phyloP scores from a whole-genome alignment of 2,888 invertebrate genomes.

The Cephus sareptanus region DNA sequence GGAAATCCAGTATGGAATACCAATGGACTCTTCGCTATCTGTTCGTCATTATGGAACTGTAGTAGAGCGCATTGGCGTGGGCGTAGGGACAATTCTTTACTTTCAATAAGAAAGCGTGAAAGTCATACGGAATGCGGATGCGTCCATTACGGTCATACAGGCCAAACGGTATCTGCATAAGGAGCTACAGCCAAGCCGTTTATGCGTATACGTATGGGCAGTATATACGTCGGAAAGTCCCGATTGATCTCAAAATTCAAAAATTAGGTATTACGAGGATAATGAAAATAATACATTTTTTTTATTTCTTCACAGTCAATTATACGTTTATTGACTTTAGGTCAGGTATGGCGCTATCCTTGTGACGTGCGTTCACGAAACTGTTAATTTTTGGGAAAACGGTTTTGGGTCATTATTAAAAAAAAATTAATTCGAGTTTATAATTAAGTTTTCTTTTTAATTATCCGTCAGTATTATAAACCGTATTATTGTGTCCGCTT shows the following conservation, averaged over 20 bases:
- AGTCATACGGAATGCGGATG: conserved; percentile 44
- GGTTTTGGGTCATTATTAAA: too few relatives aligned
- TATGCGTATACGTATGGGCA: neutral
- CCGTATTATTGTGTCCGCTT: too few relatives aligned
- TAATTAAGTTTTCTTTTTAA: too few relatives aligned
- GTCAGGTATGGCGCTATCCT: too few relatives aligned
- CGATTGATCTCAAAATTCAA: neutral
- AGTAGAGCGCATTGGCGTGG: neutral
- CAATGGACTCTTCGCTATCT: conserved; percentile 24
- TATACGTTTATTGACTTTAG: too few relatives aligned
- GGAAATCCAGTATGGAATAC: conserved; percentile 34
- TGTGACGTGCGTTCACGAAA: too few relatives aligned
- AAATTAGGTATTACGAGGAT: too few relatives aligned
- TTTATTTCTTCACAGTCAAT: too few relatives aligned
- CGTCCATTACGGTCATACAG: conserved; percentile 4
- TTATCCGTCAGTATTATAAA: too few relatives aligned
- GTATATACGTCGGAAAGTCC: conserved; percentile 21
- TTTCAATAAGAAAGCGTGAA: conserved; percentile 39
- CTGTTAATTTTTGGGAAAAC: too few relatives aligned
- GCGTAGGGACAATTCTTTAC: conserved; percentile 1
- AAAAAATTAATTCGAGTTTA: too few relatives aligned
- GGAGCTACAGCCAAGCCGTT: neutral
- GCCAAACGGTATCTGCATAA: neutral
- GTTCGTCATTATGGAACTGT: neutral
- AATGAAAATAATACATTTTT: too few relatives aligned